Percentiles rank a stretch among this genome's conserved stretches.
Evolutionary conservation across 92 coral and sea anemone species (phyloP).

Genomic region (Umimayanthus kanabou): DNA sequence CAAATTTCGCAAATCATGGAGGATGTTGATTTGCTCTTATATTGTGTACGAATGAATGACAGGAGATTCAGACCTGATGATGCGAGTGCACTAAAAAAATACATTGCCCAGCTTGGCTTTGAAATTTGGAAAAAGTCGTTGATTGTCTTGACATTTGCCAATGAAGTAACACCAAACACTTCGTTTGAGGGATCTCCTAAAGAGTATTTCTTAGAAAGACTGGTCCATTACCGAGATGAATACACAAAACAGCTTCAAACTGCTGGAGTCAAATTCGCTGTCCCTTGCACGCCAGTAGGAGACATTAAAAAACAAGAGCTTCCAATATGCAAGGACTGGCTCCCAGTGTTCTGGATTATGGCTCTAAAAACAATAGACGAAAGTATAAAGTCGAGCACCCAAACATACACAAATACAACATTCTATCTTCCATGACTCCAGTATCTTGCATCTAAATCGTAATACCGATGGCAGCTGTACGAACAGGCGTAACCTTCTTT

Average conservation of each 20-base stretch:
- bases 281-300: background rate
- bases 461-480: too few species aligned
- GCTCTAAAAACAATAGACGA: background rate
- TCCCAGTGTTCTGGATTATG: background rate
- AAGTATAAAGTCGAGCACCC: background rate
- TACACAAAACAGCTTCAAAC: background rate
- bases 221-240: background rate
- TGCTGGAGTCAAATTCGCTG: background rate
- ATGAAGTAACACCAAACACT: background rate
- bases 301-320: background rate
- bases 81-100: background rate
- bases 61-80: background rate
- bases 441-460: too few species aligned
- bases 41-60: background rate
- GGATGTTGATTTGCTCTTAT: background rate
- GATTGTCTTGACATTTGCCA: background rate
- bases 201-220: background rate
- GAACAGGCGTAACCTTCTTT: too few species aligned
- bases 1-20: too few species aligned
- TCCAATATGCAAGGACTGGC: background rate
- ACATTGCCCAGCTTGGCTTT: background rate
- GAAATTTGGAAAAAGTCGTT: background rate
- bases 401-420: too few species aligned
- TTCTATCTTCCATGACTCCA: too few species aligned
- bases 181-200: too few species aligned